Evolutionary conservation across 2,113 vertebrate genomes (phyloP), one percentile per base, ranked within the genome.

Genomic region (Rana temporaria): DNA sequence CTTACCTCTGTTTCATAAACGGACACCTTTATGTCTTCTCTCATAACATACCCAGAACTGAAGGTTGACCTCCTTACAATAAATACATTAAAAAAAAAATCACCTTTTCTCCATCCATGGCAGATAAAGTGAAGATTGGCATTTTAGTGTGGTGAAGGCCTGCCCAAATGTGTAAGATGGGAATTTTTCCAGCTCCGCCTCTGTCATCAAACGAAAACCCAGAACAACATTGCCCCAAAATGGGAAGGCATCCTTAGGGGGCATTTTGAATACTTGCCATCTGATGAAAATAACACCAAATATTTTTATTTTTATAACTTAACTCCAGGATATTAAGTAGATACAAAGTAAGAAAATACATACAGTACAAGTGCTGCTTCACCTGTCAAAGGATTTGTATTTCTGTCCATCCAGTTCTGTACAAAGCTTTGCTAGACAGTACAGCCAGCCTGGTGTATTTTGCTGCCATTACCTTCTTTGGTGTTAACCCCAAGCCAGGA

Each of bases 31-130:
- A 30, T 30, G 26, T 30, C 26, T 30, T 30, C 26, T 30, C 26
- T 30, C 26, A 30, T 2, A 30, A 30, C 26, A 30, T 30, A 30
- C 26, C 3, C 11, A 48, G 9, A 48, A 48, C 42, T 12, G 9
- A 4, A 64, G 11, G 9, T 30, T 30, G 26, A 30, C 26, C 26
- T 30, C 3, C 26, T 30, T 62, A 12, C 64, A 16, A 4, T 34
- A 34, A 68, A 34, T 19, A 48, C 6, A 68, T 68, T 0, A 53
- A 78, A 42, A 38, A 38, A 69, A 64, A 74, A 53, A 89, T 24
- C 78, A 99, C 98, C 95, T 97, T 87, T 93, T 94, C 86, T 96
- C 88, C 72, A 99, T 85, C 98, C 98, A 99, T 0, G 92, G 93
- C 69, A 99, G 90, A 89, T 99, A 99, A n/a, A 62, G 69, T 19